phyloP scores from a whole-genome alignment of 2,113 vertebrate genomes.

The Bos indicus region DNA sequence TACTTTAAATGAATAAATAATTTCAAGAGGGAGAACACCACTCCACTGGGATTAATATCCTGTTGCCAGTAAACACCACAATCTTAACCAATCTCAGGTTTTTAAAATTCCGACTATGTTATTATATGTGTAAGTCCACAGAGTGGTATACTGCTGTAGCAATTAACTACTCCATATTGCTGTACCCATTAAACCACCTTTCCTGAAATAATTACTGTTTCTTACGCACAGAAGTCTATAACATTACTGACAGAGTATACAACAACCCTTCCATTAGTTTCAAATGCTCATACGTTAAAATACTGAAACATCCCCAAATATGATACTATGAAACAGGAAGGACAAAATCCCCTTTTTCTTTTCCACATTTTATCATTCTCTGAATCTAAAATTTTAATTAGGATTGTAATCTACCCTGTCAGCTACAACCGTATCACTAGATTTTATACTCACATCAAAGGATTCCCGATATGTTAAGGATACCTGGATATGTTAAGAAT shows the following conservation, averaged over 20 bases:
- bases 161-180: conserved; percentile 50
- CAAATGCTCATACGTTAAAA: conserved; percentile 56
- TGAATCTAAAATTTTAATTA: conserved; percentile 71
- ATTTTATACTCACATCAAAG: conserved; percentile 7
- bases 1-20: neutral
- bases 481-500: neutral
- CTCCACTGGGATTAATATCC: conserved; percentile 49
- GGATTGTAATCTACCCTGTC: conserved; percentile 65
- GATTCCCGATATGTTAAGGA: neutral
- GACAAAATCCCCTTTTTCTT: conserved; percentile 40
- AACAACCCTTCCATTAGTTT: conserved; percentile 75
- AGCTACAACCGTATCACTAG: conserved; percentile 33
- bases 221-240: conserved; percentile 55
- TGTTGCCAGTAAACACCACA: neutral
- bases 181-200: conserved; percentile 59
- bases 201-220: conserved; percentile 67
- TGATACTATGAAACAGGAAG: conserved; percentile 55
- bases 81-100: neutral
- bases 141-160: neutral
- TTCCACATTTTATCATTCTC: conserved; percentile 25
- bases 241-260: conserved; percentile 65
- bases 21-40: conserved; percentile 8
- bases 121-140: conserved; percentile 21
- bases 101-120: neutral
- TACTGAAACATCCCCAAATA: conserved; percentile 57